Evolutionary conservation across 2,113 vertebrate species (phyloP).

Genomic region (Aythya baeri): DNA sequence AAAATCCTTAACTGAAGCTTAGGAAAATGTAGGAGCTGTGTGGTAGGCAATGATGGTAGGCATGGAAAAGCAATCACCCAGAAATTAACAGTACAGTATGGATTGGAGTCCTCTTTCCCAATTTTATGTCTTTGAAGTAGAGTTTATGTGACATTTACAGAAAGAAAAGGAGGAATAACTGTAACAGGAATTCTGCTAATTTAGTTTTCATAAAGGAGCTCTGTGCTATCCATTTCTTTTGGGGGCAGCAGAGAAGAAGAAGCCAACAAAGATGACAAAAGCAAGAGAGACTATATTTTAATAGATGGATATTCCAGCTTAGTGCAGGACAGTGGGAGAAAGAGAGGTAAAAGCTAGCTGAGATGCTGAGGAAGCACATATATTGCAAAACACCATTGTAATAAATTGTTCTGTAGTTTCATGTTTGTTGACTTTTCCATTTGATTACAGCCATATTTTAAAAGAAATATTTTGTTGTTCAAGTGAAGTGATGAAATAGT

Average conservation of each 20-base stretch:
- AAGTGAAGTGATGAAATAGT: neutral
- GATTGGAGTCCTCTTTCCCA: neutral
- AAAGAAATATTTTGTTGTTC: neutral
- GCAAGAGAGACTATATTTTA: neutral
- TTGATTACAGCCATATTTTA: neutral
- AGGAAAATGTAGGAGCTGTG: neutral
- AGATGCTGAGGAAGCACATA: neutral
- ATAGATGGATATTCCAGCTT: neutral
- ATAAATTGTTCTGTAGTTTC: neutral
- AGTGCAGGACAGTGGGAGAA: neutral
- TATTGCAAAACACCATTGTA: neutral
- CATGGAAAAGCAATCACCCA: neutral
- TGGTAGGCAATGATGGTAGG: neutral
- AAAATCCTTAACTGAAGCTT: neutral
- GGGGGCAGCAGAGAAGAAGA: neutral
- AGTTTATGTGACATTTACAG: neutral
- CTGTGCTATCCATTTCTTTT: neutral
- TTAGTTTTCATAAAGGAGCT: neutral
- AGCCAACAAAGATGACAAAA: neutral
- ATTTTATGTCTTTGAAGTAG: neutral
- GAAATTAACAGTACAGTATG: neutral
- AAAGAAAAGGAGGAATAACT: neutral
- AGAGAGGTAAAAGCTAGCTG: neutral
- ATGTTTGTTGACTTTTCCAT: neutral
- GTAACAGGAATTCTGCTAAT: neutral